A percentile compares a stretch with the other conserved stretches of the same genome.
Conservation (phyloP, 92 coral and sea anemone species). For the Phenganax marumi region DNA sequence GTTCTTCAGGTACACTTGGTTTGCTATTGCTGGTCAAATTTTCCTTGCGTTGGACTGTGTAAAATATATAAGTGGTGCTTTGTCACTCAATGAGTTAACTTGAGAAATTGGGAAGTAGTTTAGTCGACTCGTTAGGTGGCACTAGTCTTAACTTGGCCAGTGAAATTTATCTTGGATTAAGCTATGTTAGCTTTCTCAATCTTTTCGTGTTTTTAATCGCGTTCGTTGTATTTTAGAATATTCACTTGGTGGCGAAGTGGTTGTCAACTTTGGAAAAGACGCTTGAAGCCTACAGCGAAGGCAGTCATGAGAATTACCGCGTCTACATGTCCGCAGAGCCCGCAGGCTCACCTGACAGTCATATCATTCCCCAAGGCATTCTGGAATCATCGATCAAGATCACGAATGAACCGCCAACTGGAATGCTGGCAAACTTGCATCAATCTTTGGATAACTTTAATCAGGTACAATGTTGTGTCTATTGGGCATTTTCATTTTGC, state of each 20-base stretch:
- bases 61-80: too few species aligned
- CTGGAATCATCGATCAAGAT: slow-evolving; percentile 95
- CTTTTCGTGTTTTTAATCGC: too few species aligned
- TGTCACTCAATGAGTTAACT: too few species aligned
- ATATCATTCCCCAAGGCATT: slow-evolving; percentile 93
- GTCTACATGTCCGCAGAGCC: slow-evolving; percentile 99
- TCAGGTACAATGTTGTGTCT: slow-evolving; percentile 61
- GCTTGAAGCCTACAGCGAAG: slow-evolving; percentile 92
- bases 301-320: slow-evolving; percentile 90
- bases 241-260: slow-evolving; percentile 98
- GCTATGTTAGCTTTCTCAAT: too few species aligned
- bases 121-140: too few species aligned
- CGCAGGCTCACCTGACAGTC: slow-evolving; percentile 85
- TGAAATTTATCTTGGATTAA: too few species aligned
- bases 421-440: slow-evolving; percentile 95
- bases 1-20: slow-evolving; percentile 79
- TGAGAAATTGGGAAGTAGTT: too few species aligned
- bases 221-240: slow-evolving; percentile 60
- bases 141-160: too few species aligned
- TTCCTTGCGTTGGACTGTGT: too few species aligned
- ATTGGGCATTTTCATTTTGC: neutral
- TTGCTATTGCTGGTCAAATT: too few species aligned
- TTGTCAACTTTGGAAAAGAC: slow-evolving; percentile 92
- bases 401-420: slow-evolving; percentile 99
- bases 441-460: slow-evolving; percentile 90